Conservation (phyloP, 2,113 vertebrate species). For the Neogobius melanostomus region DNA sequence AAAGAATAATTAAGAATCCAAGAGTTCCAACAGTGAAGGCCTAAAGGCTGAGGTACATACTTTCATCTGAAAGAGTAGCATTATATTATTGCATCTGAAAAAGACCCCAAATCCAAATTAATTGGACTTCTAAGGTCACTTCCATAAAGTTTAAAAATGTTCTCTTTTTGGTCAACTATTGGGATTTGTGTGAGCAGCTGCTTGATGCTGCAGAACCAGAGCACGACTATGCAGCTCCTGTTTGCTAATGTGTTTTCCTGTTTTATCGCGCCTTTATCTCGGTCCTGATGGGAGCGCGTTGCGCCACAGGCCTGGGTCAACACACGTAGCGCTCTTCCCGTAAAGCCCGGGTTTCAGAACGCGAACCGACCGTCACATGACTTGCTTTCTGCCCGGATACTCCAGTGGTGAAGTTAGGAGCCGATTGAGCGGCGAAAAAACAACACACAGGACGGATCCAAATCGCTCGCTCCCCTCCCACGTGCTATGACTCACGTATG, state of each 20-base stretch:
- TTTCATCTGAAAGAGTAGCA: too few relatives aligned
- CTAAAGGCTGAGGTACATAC: too few relatives aligned
- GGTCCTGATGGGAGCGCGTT: not conserved
- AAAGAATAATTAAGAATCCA: too few relatives aligned
- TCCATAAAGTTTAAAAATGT: not conserved
- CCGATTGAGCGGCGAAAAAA: conserved; percentile 39
- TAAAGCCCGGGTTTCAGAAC: conserved; percentile 34
- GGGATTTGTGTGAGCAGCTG: not conserved
- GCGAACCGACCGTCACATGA: conserved; percentile 56
- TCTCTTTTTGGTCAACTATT: not conserved
- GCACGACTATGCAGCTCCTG: not conserved
- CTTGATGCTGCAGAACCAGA: not conserved
- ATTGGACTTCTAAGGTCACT: not conserved
- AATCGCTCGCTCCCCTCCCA: conserved; percentile 56
- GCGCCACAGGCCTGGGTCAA: not conserved
- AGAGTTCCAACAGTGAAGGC: too few relatives aligned
- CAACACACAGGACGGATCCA: conserved; percentile 48
- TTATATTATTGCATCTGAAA: too few relatives aligned
- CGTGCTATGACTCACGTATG: conserved; percentile 67
- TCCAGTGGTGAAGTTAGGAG: conserved; percentile 32
- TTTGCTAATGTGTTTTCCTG: not conserved
- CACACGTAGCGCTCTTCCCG: conserved; percentile 34
- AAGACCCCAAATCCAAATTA: not conserved
- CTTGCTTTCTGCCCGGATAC: conserved; percentile 70
- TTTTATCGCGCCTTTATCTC: not conserved